A percentile compares a stretch with the other conserved stretches of the same genome.
These are phyloP conservation scores for Pasiphila rectangulata DNA, from an alignment of 2,888 invertebrate species.

Conservation along the genomic window DNA sequence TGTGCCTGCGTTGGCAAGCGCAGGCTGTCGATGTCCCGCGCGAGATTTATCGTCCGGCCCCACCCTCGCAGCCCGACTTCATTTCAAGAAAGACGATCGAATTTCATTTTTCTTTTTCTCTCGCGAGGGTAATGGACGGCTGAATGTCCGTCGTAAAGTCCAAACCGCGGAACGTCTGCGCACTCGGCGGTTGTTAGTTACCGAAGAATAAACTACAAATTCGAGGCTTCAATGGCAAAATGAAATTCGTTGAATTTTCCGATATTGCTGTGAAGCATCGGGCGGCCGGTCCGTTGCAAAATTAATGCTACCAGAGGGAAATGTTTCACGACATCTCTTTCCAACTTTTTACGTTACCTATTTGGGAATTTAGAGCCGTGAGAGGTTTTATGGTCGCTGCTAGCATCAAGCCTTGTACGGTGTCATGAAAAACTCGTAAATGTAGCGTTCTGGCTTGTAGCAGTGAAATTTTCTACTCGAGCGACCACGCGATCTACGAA, in stretches of 20 bases:
- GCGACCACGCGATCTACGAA: constrained; percentile 55
- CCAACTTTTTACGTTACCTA: constrained; percentile 37
- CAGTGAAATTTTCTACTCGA: constrained; percentile 67
- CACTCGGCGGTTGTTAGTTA: constrained; percentile 22
- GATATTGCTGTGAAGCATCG: constrained; percentile 35
- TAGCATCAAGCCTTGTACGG: constrained; percentile 56
- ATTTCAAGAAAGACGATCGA: constrained; percentile 51
- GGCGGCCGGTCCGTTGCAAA: constrained; percentile 36
- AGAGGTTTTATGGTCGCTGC: constrained; percentile 61
- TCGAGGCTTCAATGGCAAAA: constrained; percentile 35
- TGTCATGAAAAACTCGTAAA: constrained; percentile 73
- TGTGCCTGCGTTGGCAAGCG: constrained; percentile 51
- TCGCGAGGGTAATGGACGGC: constrained; percentile 46
- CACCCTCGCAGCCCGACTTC: constrained; percentile 45
- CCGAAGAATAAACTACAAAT: constrained; percentile 26
- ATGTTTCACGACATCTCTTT: constrained; percentile 39
- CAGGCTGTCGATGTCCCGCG: constrained; percentile 53
- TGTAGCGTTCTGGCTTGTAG: constrained; percentile 62
- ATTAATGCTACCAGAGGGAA: constrained; percentile 42
- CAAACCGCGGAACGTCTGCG: constrained; percentile 17
- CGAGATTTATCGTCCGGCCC: constrained; percentile 56
- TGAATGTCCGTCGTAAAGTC: constrained; percentile 37
- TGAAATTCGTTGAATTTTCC: constrained; percentile 40
- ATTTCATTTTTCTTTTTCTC: constrained; percentile 53
- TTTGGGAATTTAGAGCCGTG: constrained; percentile 48